A percentile compares a stretch with the other conserved stretches of the same genome.
Conservation (phyloP, 2,888 invertebrate species). For the Eristalinus aeneus region DNA sequence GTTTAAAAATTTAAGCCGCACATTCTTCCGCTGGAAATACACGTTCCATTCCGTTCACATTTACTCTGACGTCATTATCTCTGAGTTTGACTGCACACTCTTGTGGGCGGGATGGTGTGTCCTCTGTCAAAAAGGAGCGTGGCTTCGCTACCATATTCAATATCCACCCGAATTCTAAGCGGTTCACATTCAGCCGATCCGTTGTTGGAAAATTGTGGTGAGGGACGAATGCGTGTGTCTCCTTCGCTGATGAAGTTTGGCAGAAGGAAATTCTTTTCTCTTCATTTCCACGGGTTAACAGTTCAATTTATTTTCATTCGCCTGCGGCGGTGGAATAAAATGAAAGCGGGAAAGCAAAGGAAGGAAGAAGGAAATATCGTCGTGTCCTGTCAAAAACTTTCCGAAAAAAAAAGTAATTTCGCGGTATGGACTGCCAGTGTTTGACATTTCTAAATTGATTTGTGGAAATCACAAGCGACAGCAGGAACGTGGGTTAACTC, state of each 20-base stretch:
- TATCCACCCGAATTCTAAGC: background rate
- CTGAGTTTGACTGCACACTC: background rate
- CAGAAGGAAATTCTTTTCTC: background rate
- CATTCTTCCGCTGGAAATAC: background rate
- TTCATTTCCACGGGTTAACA: background rate
- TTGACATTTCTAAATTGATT: background rate
- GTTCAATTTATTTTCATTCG: background rate
- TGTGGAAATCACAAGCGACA: background rate
- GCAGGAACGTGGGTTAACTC: too few species aligned
- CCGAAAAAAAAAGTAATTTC: background rate
- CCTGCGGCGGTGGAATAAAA: background rate
- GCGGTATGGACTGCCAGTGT: background rate
- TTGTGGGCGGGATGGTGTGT: background rate
- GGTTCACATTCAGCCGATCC: background rate
- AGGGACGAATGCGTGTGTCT: background rate
- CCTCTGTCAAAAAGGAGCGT: background rate
- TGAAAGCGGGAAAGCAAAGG: too few species aligned
- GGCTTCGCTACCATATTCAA: background rate
- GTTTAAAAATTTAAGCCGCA: background rate
- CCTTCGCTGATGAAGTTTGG: background rate
- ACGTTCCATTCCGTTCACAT: too few species aligned
- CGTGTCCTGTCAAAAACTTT: background rate
- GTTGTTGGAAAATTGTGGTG: background rate
- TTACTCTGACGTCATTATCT: background rate
- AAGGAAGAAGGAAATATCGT: background rate